Conservation (phyloP, 2,888 invertebrate genomes). For the Petrolisthes manimaculis region DNA sequence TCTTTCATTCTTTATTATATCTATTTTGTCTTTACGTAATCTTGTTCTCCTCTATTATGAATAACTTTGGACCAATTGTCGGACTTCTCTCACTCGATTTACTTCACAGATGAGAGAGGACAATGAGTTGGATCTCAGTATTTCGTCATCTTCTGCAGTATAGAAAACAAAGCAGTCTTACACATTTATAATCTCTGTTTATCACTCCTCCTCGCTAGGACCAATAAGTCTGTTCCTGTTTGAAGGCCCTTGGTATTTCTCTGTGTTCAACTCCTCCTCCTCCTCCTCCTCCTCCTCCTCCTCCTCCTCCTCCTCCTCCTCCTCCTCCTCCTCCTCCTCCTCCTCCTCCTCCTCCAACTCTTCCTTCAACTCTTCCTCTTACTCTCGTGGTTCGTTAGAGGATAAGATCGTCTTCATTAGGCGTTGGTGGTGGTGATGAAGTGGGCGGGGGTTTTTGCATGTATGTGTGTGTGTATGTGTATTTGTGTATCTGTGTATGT, state of each 20-base stretch:
- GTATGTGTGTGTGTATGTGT: slow-evolving; percentile 2
- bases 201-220: too few species aligned
- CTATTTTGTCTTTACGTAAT: background rate
- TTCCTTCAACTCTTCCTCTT: background rate
- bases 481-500: background rate
- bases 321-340: background rate
- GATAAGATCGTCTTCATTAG: slow-evolving; percentile 22
- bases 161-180: too few species aligned
- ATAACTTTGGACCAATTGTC: too few species aligned
- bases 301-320: background rate
- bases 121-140: too few species aligned
- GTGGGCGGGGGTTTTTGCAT: background rate
- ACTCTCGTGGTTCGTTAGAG: background rate
- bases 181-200: too few species aligned
- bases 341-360: background rate
- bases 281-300: background rate
- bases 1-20: background rate
- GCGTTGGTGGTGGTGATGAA: background rate
- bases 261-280: background rate
- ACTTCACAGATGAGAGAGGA: too few species aligned
- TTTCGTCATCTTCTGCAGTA: too few species aligned
- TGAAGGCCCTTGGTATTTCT: background rate
- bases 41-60: too few species aligned
- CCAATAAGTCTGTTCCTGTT: background rate
- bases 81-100: too few species aligned